These are phyloP conservation scores for Pygoscelis adeliae DNA, from an alignment of 2,113 vertebrate genomes.

Conservation along the genomic window DNA sequence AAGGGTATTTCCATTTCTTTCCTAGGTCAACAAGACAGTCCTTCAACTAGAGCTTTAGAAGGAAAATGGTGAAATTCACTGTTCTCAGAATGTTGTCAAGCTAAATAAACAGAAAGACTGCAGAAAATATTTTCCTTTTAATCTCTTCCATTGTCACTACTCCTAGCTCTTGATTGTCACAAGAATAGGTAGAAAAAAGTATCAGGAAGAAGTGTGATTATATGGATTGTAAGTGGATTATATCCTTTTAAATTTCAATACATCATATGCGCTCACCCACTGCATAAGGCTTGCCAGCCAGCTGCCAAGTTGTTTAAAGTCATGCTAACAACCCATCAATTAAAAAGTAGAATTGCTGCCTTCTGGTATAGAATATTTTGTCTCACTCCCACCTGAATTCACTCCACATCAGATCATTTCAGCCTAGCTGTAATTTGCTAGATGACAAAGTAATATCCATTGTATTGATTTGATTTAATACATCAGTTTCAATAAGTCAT, in stretches of 20 bases:
- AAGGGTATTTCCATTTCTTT: not conserved
- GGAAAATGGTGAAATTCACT: not conserved
- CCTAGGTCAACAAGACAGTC: not conserved
- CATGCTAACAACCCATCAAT: constrained; percentile 29
- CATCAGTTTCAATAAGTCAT: not conserved
- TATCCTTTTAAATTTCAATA: constrained; percentile 26
- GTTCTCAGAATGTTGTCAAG: not conserved
- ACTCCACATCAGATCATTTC: not conserved
- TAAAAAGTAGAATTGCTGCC: constrained; percentile 32
- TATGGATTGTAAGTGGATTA: not conserved
- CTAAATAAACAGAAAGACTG: not conserved
- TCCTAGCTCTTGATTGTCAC: not conserved
- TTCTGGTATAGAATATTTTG: constrained; percentile 18
- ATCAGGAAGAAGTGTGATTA: not conserved
- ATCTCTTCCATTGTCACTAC: not conserved
- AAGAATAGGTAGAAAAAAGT: not conserved
- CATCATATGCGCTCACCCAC: not conserved
- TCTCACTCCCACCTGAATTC: constrained; percentile 27
- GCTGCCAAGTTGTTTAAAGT: constrained; percentile 30
- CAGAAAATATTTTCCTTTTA: not conserved
- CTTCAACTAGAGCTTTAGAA: not conserved
- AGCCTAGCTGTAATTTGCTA: not conserved
- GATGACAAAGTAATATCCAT: not conserved
- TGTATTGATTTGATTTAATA: not conserved
- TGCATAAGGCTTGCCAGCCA: constrained; percentile 6